Evolutionary conservation across 2,113 vertebrate species (phyloP).

Genomic region (Elanoides forficatus): DNA sequence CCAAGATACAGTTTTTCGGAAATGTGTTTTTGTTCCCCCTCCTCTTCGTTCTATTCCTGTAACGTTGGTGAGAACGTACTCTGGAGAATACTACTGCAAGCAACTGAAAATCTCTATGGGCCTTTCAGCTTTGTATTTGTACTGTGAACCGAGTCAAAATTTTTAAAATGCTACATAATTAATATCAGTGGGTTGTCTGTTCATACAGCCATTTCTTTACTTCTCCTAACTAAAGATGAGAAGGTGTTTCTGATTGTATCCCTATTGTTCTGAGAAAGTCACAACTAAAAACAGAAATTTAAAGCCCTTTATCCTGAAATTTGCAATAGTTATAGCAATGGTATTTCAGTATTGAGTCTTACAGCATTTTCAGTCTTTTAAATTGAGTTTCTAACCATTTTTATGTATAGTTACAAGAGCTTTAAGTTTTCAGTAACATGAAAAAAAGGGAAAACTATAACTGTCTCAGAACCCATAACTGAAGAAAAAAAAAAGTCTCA

Average conservation of each 20-base stretch:
- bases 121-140: neutral
- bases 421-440: neutral
- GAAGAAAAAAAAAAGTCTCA: neutral
- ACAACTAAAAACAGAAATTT: neutral
- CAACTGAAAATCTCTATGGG: neutral
- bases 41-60: neutral
- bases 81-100: neutral
- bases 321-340: neutral
- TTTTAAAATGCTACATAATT: neutral
- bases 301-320: neutral
- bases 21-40: rapidly evolving
- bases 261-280: neutral
- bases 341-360: neutral
- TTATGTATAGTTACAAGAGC: neutral
- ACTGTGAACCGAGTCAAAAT: neutral
- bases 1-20: neutral
- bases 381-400: neutral
- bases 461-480: neutral
- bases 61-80: neutral
- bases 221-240: neutral
- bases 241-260: neutral
- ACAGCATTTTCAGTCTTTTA: neutral
- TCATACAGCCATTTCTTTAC: neutral
- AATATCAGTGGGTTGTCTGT: neutral
- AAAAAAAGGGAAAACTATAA: neutral